A percentile compares a stretch with the other conserved stretches of the same genome.
These are phyloP conservation scores for Danaus melanippus DNA, from an alignment of 1,140 invertebrate species.

Conservation along the genomic window DNA sequence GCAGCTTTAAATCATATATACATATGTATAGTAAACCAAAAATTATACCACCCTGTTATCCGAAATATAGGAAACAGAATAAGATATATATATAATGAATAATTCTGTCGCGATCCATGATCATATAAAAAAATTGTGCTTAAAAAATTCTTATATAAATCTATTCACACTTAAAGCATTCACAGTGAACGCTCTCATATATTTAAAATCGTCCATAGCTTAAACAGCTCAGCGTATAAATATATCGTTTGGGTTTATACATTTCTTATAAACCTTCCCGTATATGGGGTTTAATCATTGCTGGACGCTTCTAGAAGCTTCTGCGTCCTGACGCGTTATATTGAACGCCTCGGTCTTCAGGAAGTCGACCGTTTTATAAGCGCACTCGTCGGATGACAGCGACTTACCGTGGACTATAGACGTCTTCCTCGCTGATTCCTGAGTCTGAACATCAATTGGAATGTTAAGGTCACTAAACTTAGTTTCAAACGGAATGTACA, in stretches of 20 bases:
- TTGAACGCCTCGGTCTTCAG: conserved; percentile 93
- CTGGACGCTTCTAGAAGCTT: conserved; percentile 62
- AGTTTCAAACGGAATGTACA: too few species aligned
- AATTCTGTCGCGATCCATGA: too few species aligned
- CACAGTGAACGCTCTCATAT: too few species aligned
- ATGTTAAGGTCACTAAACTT: too few species aligned
- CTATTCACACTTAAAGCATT: too few species aligned
- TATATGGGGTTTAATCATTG: conserved; percentile 26
- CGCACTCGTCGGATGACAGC: conserved; percentile 66
- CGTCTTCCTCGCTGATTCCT: conserved; percentile 12
- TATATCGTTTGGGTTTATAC: conserved; percentile 19
- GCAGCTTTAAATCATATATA: too few species aligned
- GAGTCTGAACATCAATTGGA: conserved; percentile 6
- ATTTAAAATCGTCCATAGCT: too few species aligned
- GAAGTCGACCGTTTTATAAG: conserved; percentile 93
- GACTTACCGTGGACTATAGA: conserved; percentile 37
- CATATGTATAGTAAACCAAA: too few species aligned
- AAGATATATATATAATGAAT: not conserved
- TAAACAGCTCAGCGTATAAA: conserved; percentile 1
- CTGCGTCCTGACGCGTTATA: conserved; percentile 85
- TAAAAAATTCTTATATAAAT: too few species aligned
- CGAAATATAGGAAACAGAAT: too few species aligned
- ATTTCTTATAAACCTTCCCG: conserved; percentile 16
- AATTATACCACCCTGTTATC: too few species aligned
- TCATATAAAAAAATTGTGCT: too few species aligned